phyloP scores from a whole-genome alignment of 2,888 invertebrate genomes.

The Sialis lutaria region DNA sequence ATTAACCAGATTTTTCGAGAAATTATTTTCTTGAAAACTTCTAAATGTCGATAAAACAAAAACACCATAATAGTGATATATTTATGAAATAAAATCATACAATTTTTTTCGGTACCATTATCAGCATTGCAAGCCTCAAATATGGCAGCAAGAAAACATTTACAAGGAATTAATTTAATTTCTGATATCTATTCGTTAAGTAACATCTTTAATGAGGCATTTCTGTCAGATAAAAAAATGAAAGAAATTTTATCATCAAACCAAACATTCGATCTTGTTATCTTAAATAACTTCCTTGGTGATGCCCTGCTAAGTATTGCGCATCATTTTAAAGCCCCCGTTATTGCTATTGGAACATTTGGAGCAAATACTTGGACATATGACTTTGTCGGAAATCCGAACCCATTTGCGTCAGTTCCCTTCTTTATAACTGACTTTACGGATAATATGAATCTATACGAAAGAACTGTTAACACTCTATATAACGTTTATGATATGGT shows the following conservation, averaged over 20 bases:
- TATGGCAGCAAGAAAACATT: too few species aligned
- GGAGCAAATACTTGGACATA: conserved; percentile 11
- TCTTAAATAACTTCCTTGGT: conserved; percentile 16
- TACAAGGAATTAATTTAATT: too few species aligned
- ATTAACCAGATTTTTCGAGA: too few species aligned
- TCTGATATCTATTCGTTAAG: background rate
- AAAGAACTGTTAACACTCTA: conserved; percentile 13
- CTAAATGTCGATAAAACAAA: too few species aligned
- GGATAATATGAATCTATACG: conserved; percentile 12
- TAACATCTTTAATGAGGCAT: conserved; percentile 5
- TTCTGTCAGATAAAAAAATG: conserved; percentile 12
- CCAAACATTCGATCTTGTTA: conserved; percentile 16
- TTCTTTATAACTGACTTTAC: conserved; percentile 9
- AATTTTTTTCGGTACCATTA: too few species aligned
- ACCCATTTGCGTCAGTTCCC: conserved; percentile 12
- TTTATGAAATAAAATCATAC: too few species aligned
- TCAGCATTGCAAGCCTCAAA: too few species aligned
- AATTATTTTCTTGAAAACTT: too few species aligned
- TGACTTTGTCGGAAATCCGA: conserved; percentile 14
- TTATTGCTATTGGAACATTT: conserved; percentile 12
- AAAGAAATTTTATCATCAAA: conserved; percentile 14
- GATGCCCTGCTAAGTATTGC: conserved; percentile 14
- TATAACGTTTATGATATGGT: conserved; percentile 14
- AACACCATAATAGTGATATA: too few species aligned
- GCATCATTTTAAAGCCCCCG: conserved; percentile 13